phyloP scores from a whole-genome alignment of 2,113 vertebrate species.

The Megaceryle maxima region DNA sequence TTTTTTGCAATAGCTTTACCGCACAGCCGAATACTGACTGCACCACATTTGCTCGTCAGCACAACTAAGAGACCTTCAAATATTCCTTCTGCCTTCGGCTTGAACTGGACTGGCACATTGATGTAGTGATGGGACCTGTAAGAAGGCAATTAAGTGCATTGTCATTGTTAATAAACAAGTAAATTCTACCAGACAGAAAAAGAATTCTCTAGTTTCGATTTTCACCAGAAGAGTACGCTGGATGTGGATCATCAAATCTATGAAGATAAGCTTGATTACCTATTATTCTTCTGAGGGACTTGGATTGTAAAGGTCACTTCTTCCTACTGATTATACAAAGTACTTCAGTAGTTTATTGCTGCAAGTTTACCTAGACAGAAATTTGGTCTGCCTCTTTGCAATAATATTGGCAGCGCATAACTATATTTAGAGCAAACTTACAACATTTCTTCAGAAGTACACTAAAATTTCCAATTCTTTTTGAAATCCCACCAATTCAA shows the following conservation, averaged over 20 bases:
- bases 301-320: not conserved
- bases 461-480: not conserved
- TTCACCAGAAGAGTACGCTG: not conserved
- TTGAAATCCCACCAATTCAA: not conserved
- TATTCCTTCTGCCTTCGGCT: conserved; percentile 77
- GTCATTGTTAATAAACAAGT: not conserved
- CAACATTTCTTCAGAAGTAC: not conserved
- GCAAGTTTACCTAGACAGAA: not conserved
- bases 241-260: not conserved
- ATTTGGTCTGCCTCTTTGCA: not conserved
- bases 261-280: not conserved
- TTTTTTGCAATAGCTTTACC: conserved; percentile 80
- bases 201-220: not conserved
- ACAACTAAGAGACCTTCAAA: conserved; percentile 82
- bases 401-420: not conserved
- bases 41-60: conserved; percentile 76
- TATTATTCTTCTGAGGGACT: not conserved
- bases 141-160: not conserved
- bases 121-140: conserved; percentile 90
- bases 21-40: conserved; percentile 80
- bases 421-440: not conserved
- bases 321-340: not conserved
- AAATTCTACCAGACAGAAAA: not conserved
- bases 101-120: conserved; percentile 94
- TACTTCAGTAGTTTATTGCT: not conserved